A percentile compares a stretch with the other conserved stretches of the same genome.
Conservation (phyloP, 2,888 invertebrate genomes). For the Tipula unca region DNA sequence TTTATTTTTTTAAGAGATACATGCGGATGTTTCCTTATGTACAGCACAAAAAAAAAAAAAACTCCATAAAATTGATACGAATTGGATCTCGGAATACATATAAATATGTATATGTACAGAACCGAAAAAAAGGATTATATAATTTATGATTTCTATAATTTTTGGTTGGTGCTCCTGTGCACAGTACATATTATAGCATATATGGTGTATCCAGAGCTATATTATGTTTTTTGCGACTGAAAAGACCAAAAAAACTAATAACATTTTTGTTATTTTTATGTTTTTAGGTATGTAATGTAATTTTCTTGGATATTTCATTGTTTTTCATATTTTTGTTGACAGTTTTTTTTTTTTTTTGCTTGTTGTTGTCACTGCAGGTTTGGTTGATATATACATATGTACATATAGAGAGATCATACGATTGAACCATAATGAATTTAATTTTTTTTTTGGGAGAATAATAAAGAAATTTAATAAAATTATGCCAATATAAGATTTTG, state of each 20-base stretch:
- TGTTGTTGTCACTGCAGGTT: no score
- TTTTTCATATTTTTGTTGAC: slow-evolving; percentile 9
- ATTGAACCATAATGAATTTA: neutral
- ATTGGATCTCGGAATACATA: neutral
- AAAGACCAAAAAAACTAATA: neutral
- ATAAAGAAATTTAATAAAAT: slow-evolving; percentile 14
- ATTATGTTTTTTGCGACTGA: neutral
- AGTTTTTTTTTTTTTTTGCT: neutral
- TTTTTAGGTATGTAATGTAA: neutral
- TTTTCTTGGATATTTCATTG: slow-evolving; percentile 8
- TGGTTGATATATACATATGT: neutral
- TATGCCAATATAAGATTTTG: neutral
- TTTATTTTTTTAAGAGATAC: neutral
- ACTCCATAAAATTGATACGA: slow-evolving; percentile 14
- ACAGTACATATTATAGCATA: neutral
- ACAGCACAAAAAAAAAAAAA: neutral
- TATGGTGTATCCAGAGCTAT: neutral
- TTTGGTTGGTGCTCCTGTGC: neutral
- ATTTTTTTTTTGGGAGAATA: neutral
- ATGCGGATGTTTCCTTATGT: neutral
- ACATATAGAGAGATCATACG: neutral
- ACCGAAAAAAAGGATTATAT: neutral
- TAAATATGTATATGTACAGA: neutral
- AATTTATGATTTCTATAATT: slow-evolving; percentile 14
- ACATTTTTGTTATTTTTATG: slow-evolving; percentile 8